Evolutionary conservation across 1,140 invertebrate genomes (phyloP).

Genomic region (Cydia fagiglandana): DNA sequence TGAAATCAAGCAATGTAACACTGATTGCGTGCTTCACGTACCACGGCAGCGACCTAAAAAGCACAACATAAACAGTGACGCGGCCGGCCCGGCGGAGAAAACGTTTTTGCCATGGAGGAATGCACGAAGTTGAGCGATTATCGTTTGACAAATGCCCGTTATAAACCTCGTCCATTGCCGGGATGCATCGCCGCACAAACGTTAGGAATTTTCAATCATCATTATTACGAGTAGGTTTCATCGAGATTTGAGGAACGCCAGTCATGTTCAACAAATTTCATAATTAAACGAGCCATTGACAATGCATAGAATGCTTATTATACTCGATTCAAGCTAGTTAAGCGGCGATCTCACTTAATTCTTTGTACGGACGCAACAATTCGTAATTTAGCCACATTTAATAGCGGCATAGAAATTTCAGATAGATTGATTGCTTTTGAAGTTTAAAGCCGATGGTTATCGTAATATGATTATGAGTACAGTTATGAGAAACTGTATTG

Average conservation of each 20-base stretch:
- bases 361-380: conserved; percentile 22
- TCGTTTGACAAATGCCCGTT: conserved; percentile 14
- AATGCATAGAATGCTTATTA: conserved; percentile 18
- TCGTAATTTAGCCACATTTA: conserved; percentile 12
- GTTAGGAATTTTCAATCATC: conserved; percentile 16
- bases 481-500: conserved; percentile 14
- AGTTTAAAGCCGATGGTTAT: conserved; percentile 23
- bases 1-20: conserved; percentile 33
- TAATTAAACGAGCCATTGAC: not conserved
- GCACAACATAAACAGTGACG: conserved; percentile 30
- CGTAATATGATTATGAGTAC: conserved; percentile 7
- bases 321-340: not conserved
- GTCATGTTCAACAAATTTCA: conserved; percentile 1
- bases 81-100: conserved; percentile 20
- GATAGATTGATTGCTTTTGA: conserved; percentile 11
- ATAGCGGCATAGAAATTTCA: conserved; percentile 23
- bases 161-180: not conserved
- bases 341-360: conserved; percentile 4
- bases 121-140: conserved; percentile 6
- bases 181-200: conserved; percentile 5
- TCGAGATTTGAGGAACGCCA: conserved; percentile 1
- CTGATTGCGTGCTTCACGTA: conserved; percentile 28
- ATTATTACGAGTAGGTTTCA: not conserved
- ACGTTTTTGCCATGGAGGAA: conserved; percentile 24
- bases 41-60: conserved; percentile 16